Evolutionary conservation across 2,113 vertebrate species (phyloP).

Genomic region (Pseudorectes ferrugineus): DNA sequence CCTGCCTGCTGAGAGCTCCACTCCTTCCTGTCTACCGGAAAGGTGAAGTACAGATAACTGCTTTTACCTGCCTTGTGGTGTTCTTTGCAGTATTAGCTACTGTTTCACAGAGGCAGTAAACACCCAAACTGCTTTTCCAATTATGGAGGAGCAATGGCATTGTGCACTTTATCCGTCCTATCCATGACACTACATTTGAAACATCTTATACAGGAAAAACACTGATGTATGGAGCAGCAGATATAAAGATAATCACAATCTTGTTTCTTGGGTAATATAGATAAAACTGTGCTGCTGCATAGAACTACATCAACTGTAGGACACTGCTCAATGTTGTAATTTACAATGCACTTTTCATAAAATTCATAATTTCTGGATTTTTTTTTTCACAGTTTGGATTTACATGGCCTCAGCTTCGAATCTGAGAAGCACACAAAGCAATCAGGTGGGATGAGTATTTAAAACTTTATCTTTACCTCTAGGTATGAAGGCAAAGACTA

Average conservation of each 20-base stretch:
- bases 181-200: not conserved
- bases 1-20: accelerated
- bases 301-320: not conserved
- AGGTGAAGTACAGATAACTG: not conserved
- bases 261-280: not conserved
- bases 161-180: not conserved
- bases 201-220: not conserved
- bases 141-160: not conserved
- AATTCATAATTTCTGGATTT: not conserved
- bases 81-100: not conserved
- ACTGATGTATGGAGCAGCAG: not conserved
- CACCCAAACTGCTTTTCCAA: not conserved
- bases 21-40: not conserved
- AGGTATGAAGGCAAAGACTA: not conserved
- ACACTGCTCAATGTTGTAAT: not conserved
- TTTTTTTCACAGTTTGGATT: not conserved
- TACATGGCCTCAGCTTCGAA: not conserved
- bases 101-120: not conserved
- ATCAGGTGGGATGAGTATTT: not conserved
- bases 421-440: not conserved
- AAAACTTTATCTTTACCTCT: not conserved
- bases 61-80: not conserved
- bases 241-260: not conserved
- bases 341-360: not conserved
- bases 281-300: not conserved